Conservation (phyloP, 2,797 vertebrate species). For the Mareca penelope region DNA sequence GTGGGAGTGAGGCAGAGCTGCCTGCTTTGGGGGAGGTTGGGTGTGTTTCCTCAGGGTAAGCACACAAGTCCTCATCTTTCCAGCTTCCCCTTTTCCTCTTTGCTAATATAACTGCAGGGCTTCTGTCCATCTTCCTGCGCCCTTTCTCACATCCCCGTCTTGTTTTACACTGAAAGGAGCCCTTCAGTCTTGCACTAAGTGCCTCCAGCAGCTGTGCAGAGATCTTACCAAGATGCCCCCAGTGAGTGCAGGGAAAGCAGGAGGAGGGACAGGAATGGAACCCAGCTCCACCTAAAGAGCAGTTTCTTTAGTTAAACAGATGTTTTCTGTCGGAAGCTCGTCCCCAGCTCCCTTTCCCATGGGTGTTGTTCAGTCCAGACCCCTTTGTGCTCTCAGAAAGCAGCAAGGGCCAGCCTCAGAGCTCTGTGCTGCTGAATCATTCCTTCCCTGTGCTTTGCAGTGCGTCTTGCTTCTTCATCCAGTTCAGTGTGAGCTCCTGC, state of each 20-base stretch:
- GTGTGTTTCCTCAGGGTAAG: background rate
- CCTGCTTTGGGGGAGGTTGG: too few species aligned
- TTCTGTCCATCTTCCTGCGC: background rate
- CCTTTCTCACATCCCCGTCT: too few species aligned
- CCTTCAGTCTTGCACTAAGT: background rate
- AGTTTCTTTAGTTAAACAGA: too few species aligned
- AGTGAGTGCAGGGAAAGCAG: background rate
- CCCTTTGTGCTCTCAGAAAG: background rate
- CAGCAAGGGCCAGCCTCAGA: background rate
- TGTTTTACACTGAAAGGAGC: background rate
- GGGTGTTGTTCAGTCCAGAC: rapidly evolving
- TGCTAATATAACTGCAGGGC: background rate
- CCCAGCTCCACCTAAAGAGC: background rate
- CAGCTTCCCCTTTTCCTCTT: background rate
- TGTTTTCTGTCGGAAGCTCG: background rate
- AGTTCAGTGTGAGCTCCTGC: background rate
- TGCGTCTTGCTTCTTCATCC: background rate
- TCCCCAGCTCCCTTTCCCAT: background rate
- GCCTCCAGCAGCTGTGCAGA: background rate
- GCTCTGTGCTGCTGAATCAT: background rate
- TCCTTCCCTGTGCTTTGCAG: background rate
- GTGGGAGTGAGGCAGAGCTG: background rate
- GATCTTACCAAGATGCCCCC: too few species aligned
- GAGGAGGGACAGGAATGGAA: background rate
- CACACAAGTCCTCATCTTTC: background rate